These are phyloP conservation scores for Oasisia sp. DNA, from an alignment of 2,888 invertebrate genomes.

Conservation along the genomic window DNA sequence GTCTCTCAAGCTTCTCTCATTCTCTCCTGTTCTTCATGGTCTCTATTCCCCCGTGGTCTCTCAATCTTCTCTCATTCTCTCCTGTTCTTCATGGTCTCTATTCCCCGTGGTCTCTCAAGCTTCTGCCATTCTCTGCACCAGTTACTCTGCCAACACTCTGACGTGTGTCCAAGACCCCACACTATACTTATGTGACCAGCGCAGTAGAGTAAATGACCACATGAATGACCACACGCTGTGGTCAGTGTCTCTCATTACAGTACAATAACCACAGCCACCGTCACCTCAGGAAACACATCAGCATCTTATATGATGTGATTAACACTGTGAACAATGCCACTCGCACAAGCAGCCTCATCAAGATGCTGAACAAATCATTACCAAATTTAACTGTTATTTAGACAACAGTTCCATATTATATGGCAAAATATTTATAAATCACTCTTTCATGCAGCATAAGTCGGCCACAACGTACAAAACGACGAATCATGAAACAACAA, in stretches of 20 bases:
- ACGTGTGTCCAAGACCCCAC: neutral
- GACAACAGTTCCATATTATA: neutral
- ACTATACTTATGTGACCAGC: neutral
- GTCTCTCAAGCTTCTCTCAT: no score
- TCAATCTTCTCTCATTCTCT: no score
- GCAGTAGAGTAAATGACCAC: neutral
- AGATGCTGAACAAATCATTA: neutral
- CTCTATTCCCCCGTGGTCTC: no score
- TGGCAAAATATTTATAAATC: neutral
- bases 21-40: no score
- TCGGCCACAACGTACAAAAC: neutral
- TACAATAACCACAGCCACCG: neutral
- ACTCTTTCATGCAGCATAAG: neutral
- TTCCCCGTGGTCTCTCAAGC: neutral
- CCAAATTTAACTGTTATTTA: neutral
- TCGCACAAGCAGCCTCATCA: neutral
- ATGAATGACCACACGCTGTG: neutral
- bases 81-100: no score
- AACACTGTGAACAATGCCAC: neutral
- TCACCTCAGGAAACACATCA: neutral
- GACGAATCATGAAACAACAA: neutral
- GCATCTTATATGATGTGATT: neutral
- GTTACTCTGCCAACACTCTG: neutral
- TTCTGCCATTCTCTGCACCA: neutral
- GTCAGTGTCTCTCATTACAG: neutral